Evolutionary conservation across 2,888 invertebrate genomes (phyloP).

Genomic region (Tenthredo notha): DNA sequence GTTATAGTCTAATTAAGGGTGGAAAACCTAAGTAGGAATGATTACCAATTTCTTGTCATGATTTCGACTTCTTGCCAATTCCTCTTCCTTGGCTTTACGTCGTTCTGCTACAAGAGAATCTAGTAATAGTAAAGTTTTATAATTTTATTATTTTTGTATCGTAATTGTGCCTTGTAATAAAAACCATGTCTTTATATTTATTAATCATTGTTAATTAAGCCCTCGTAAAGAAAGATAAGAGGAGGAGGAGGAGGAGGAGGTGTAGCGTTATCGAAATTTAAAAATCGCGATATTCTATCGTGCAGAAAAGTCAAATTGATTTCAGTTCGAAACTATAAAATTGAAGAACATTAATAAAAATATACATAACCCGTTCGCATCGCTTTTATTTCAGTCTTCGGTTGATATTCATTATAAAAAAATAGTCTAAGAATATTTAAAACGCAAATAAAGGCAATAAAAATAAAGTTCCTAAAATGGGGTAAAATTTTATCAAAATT

Average conservation of each 20-base stretch:
- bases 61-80: conserved; percentile 78
- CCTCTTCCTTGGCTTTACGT: conserved; percentile 79
- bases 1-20: not conserved
- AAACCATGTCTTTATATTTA: not conserved
- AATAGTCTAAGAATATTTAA: not conserved
- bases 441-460: not conserved
- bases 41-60: conserved; percentile 76
- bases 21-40: not conserved
- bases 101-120: conserved; percentile 82
- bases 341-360: conserved; percentile 3
- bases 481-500: not conserved
- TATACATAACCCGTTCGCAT: not conserved
- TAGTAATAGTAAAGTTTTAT: conserved; percentile 69
- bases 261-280: not conserved
- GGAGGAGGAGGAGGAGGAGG: not conserved
- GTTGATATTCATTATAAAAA: not conserved
- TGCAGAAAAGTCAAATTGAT: not conserved
- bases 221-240: not conserved
- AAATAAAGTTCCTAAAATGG: not conserved
- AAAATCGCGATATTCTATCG: not conserved
- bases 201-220: not conserved
- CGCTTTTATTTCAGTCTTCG: not conserved
- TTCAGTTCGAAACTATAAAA: not conserved
- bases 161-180: not conserved
- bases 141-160: not conserved